phyloP scores from a whole-genome alignment of 2,113 vertebrate genomes.

The Himantopus leucocephalus region DNA sequence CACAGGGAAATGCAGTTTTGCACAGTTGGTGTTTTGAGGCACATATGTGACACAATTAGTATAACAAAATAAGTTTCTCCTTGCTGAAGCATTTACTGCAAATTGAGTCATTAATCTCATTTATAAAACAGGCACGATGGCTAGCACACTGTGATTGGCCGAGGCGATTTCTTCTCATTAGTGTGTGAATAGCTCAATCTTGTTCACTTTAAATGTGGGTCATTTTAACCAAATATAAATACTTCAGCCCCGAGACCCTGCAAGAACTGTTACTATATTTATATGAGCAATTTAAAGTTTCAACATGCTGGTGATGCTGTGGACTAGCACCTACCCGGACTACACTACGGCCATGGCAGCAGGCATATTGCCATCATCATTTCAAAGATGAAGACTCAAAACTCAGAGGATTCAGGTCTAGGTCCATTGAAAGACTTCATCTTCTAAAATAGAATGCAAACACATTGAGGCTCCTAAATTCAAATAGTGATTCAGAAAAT shows the following conservation, averaged over 20 bases:
- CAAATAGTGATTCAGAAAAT: neutral
- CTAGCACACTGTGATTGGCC: neutral
- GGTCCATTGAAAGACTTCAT: neutral
- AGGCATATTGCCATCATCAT: neutral
- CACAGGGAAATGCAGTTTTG: constrained; percentile 34
- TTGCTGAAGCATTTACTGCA: constrained; percentile 49
- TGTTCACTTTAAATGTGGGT: neutral
- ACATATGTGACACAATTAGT: constrained; percentile 62
- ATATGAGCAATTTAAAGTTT: neutral
- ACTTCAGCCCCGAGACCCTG: neutral
- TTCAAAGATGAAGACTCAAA: neutral
- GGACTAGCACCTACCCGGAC: neutral
- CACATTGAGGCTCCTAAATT: neutral
- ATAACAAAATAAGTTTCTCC: constrained; percentile 66
- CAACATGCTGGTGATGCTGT: neutral
- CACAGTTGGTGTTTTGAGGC: constrained; percentile 56
- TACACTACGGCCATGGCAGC: neutral
- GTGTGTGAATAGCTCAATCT: neutral
- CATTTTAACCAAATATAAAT: constrained; percentile 9
- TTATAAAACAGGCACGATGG: constrained; percentile 52
- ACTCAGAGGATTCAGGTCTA: neutral
- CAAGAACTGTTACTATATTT: neutral
- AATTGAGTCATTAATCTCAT: constrained; percentile 71
- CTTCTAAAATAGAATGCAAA: neutral
- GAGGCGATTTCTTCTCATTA: constrained; percentile 23